phyloP scores from a whole-genome alignment of 2,888 invertebrate species.

The Drosophila testacea region DNA sequence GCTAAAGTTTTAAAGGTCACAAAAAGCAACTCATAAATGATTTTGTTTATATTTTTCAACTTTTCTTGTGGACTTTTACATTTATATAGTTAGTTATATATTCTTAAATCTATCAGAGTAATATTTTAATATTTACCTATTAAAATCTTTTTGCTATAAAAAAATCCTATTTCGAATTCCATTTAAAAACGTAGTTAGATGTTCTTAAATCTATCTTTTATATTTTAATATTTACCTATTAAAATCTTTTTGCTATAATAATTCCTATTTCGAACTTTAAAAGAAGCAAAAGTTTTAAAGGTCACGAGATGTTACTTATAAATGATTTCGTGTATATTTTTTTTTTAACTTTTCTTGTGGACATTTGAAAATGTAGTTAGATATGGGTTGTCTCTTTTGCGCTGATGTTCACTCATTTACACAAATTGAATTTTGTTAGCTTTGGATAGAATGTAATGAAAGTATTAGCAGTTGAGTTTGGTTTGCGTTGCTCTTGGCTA shows the following conservation, averaged over 20 bases:
- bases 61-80: constrained; percentile 7
- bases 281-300: background rate
- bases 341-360: background rate
- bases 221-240: no score
- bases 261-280: no score
- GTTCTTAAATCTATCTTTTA: no score
- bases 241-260: no score
- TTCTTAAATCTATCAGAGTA: no score
- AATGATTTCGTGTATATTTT: constrained; percentile 4
- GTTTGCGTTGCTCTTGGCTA: constrained; percentile 8
- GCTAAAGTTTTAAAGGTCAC: background rate
- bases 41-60: background rate
- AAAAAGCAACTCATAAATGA: constrained; percentile 7
- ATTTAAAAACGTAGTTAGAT: no score
- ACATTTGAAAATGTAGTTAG: constrained; percentile 1
- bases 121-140: no score
- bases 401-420: constrained; percentile 55
- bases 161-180: no score
- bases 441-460: constrained; percentile 56
- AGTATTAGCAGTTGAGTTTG: constrained; percentile 44
- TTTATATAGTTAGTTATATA: no score
- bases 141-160: no score
- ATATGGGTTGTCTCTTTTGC: background rate
- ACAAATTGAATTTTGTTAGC: constrained; percentile 69
- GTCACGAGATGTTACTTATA: constrained; percentile 10